Conservation (phyloP, 2,888 invertebrate genomes). For the Agrochola macilenta region DNA sequence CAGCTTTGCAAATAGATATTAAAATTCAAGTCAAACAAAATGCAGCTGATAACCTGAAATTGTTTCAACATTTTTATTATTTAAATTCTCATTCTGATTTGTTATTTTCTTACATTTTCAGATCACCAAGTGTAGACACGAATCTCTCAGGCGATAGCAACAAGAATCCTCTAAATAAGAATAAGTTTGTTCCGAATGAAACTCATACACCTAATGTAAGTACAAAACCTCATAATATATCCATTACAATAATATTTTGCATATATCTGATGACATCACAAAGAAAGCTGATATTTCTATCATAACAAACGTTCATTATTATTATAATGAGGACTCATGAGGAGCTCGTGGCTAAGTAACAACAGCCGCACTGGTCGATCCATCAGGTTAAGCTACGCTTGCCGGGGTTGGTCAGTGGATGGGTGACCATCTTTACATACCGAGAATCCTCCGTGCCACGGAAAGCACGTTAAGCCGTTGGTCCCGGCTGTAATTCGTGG, state of each 20-base stretch:
- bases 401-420: too few species aligned
- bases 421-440: too few species aligned
- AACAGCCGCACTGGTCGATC: too few species aligned
- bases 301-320: slow-evolving; percentile 19
- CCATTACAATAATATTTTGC: background rate
- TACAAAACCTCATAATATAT: slow-evolving; percentile 47
- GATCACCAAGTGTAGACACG: slow-evolving; percentile 93
- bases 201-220: slow-evolving; percentile 92
- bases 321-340: too few species aligned
- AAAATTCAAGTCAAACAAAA: slow-evolving; percentile 31
- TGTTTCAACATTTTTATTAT: background rate
- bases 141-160: slow-evolving; percentile 91
- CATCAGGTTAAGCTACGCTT: too few species aligned
- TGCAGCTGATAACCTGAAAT: background rate
- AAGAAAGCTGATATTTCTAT: slow-evolving; percentile 43
- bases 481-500: too few species aligned
- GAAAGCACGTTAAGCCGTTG: too few species aligned
- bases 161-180: slow-evolving; percentile 90
- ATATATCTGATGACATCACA: slow-evolving; percentile 16
- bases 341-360: too few species aligned
- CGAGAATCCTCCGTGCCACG: too few species aligned
- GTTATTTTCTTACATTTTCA: slow-evolving; percentile 71
- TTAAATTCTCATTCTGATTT: background rate
- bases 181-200: slow-evolving; percentile 90
- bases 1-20: slow-evolving; percentile 35